Evolutionary conservation across 2,888 invertebrate species (phyloP).

Genomic region (Agrotis segetum): DNA sequence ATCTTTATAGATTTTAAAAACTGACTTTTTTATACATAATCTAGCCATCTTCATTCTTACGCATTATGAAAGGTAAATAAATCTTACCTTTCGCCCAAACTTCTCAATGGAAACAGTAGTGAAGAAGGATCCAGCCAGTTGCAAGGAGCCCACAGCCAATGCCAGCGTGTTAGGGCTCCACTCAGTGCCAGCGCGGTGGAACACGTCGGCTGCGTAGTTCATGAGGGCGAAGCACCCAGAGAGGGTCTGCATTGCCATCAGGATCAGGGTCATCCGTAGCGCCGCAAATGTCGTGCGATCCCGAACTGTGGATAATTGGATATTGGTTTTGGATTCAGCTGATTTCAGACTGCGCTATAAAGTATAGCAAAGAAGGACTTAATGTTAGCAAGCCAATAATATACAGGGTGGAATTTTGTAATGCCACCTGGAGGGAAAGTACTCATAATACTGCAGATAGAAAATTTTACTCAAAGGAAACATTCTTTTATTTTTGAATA

Average conservation of each 20-base stretch:
- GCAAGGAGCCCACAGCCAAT: slow-evolving; percentile 78
- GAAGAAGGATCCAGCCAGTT: slow-evolving; percentile 80
- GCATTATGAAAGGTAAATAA: neutral
- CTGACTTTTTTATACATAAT: too few relatives aligned
- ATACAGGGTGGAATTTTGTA: too few relatives aligned
- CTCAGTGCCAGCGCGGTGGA: slow-evolving; percentile 85
- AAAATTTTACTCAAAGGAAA: too few relatives aligned
- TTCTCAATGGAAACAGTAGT: slow-evolving; percentile 81
- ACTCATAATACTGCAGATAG: too few relatives aligned
- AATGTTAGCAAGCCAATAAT: too few relatives aligned
- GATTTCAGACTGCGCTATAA: too few relatives aligned
- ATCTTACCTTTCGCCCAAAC: slow-evolving; percentile 80
- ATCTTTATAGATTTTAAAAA: too few relatives aligned
- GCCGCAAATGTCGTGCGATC: slow-evolving; percentile 79
- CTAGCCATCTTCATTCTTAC: too few relatives aligned
- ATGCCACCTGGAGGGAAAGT: too few relatives aligned
- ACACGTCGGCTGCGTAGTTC: slow-evolving; percentile 84
- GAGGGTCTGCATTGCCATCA: slow-evolving; percentile 83
- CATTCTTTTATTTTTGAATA: too few relatives aligned
- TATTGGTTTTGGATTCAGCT: neutral
- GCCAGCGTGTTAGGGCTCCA: slow-evolving; percentile 87
- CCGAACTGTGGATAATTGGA: slow-evolving; percentile 69
- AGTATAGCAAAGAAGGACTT: too few relatives aligned
- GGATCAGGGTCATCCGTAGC: slow-evolving; percentile 76
- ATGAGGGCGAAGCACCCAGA: slow-evolving; percentile 85